Conservation (phyloP, 2,113 vertebrate species). For the Clarias batrachus region DNA sequence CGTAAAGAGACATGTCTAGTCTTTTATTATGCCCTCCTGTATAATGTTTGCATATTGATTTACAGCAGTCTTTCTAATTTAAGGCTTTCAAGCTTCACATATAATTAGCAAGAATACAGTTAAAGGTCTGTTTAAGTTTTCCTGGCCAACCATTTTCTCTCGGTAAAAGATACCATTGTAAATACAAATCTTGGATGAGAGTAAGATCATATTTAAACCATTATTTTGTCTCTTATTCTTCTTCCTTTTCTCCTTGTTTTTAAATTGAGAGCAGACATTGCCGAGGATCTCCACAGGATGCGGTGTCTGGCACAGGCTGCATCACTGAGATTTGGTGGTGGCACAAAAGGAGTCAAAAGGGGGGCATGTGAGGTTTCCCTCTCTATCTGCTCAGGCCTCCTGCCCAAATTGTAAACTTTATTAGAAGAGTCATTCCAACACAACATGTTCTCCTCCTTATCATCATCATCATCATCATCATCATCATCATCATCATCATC, state of each 20-base stretch:
- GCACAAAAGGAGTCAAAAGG: conserved; percentile 63
- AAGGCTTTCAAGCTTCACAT: neutral
- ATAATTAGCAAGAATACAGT: neutral
- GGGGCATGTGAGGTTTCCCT: conserved; percentile 52
- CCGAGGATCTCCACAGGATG: conserved; percentile 59
- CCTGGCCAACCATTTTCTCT: neutral
- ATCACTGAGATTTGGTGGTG: conserved; percentile 67
- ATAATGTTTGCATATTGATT: conserved; percentile 1
- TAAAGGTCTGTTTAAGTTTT: neutral
- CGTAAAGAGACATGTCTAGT: conserved; percentile 17
- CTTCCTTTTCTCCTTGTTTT: neutral
- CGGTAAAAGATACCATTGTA: neutral
- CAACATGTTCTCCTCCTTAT: conserved; percentile 54
- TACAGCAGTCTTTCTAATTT: neutral
- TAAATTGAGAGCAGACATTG: conserved; percentile 56
- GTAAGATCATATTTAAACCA: conserved; percentile 22
- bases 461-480: conserved; percentile 42
- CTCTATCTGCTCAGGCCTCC: conserved; percentile 48
- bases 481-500: conserved; percentile 57
- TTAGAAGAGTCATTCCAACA: conserved; percentile 55
- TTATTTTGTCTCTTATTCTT: conserved; percentile 6
- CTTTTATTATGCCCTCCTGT: neutral
- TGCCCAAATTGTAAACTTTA: conserved; percentile 63
- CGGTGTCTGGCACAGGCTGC: conserved; percentile 58
- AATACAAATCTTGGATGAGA: neutral